A percentile compares a stretch with the other conserved stretches of the same genome.
These are phyloP conservation scores for Dilophus febrilis DNA, from an alignment of 2,888 invertebrate species.

Conservation along the genomic window DNA sequence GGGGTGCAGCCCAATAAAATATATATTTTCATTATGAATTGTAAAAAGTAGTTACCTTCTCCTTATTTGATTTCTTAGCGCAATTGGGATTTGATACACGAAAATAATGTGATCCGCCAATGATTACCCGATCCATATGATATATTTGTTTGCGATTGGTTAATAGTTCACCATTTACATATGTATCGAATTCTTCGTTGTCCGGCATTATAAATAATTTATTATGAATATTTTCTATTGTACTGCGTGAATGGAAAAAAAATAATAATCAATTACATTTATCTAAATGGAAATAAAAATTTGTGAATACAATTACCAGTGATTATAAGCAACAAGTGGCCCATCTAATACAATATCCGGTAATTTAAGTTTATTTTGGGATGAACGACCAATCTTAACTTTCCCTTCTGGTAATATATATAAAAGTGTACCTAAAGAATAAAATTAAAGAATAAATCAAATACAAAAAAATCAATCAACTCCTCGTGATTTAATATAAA, in stretches of 20 bases:
- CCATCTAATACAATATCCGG: conserved; percentile 43
- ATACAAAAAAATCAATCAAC: no score
- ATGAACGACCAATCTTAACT: conserved; percentile 23
- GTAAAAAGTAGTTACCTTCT: no score
- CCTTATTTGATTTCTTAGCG: conserved; percentile 16
- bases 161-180: conserved; percentile 36
- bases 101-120: conserved; percentile 40
- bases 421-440: conserved; percentile 17
- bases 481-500: no score
- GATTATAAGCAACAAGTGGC: conserved; percentile 39
- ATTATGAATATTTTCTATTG: conserved; percentile 32
- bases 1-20: neutral
- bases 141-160: conserved; percentile 25
- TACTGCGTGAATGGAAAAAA: conserved; percentile 22
- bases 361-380: conserved; percentile 19
- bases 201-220: conserved; percentile 31
- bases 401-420: conserved; percentile 24
- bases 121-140: conserved; percentile 38
- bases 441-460: conserved; percentile 28
- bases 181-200: conserved; percentile 33
- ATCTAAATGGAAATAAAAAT: conserved; percentile 8
- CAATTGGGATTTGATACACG: conserved; percentile 34
- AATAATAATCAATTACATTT: neutral
- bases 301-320: conserved; percentile 33
- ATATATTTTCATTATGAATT: conserved; percentile 15